Evolutionary conservation across 2,113 vertebrate species (phyloP), one percentile per base, ranked within the genome.

Genomic region (Gallinago undulata): DNA sequence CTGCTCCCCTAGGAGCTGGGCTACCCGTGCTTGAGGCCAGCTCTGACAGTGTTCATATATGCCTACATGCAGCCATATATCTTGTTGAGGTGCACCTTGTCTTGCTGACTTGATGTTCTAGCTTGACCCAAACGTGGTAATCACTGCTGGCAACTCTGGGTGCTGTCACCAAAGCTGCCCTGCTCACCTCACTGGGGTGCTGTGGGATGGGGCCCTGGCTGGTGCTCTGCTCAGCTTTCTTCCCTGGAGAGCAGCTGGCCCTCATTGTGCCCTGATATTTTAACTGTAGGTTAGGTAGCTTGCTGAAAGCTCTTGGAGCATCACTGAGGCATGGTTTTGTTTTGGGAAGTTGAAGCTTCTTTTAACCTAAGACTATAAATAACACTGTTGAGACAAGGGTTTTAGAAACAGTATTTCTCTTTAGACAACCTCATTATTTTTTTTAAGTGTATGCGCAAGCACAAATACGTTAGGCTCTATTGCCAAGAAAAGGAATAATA

Each of bases 121-220:
- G 24, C 33, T 74, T 69, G 25, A 33, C 21, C 9, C 43, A 57
- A 31, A 47, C 7, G 4, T 0, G 1, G 5, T 45, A 35, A 27
- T 55, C 27, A 39, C 19, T 63, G 25, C 33, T 28, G 16, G 13
- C 15, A 24, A 2, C 37, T 33, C 43, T 15, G 22, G 7, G 11
- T 64, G 25, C 56, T 74, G 35, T 35, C 7, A 0, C 10, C 48
- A 87, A 24, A 56, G 43, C 24, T 59, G 28, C 13, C 35, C 10
- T 69, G 25, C 24, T 63, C 3, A 0, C 19, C 57, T 60, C 2
- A 0, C 31, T 68, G 53, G 30, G 7, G 8, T 48, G 19, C 18
- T 60, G 24, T 1, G 6, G 39, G 19, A 51, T 1, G 5, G 18
- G 9, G 21, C 12, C 33, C 25, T 27, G 18, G 39, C 37, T 37